Base-by-base conservation (phyloP, 2,797 vertebrate genomes). In the Fratercula arctica region DNA sequence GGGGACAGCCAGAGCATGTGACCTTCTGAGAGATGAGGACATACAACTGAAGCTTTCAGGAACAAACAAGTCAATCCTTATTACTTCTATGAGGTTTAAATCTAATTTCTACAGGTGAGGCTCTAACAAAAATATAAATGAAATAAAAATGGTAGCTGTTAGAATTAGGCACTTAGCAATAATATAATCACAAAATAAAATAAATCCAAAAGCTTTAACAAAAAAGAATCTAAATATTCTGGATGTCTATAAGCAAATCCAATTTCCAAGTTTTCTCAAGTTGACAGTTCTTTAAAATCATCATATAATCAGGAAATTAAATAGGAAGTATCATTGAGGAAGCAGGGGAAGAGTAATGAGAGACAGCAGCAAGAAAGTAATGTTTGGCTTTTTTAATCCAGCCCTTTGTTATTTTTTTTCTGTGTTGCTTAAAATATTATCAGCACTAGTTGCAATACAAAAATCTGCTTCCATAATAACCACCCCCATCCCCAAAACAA, bases 1-100 rank as follows among this genome's bases (percentile, higher is more conserved):
- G 69, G 69, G 39, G 46, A 68, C 37, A 89, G 73, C 0, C 33
- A 64, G 57, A 68, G 51, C 14, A 72, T 54, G 20, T 46, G 57
- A 92, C 88, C 68, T 96, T 90, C 57, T 50, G 69, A 66, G 20
- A 82, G 39, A 45, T 11, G 6, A 87, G 33, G 33, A 77, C 15
- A 0, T 45, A 70, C 45, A 96, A 41, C 43, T 1, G 3, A 87
- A 80, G 39, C 25, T 41, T 69, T 63, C 16, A 63, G 69, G 9
- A 89, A 33, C 54, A 83, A 77, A 77, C 16, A 75, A 83, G 31
- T 21, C 60, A 85, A 29, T 61, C 50, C 18, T 72, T 51, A 66
- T 51, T 78, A 78, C 9, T 51, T 14, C 43, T 68, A 67, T 6
- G 19, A 68, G 3, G 10, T 72, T 76, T 79, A 59, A 81, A 79